These are phyloP conservation scores for Callinectes sapidus DNA, from an alignment of 2,888 invertebrate genomes.

Conservation along the genomic window DNA sequence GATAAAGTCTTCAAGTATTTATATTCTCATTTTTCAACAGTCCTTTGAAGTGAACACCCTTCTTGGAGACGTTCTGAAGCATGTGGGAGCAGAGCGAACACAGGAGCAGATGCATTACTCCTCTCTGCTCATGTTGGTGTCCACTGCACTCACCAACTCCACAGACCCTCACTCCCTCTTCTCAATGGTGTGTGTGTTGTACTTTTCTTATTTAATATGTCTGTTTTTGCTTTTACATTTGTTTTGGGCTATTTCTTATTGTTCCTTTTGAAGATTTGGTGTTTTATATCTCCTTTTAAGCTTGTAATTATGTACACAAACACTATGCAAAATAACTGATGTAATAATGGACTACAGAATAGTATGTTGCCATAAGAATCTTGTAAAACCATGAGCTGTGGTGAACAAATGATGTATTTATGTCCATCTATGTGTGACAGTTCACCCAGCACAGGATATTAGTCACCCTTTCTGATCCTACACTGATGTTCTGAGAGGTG, in stretches of 20 bases:
- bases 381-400: too few relatives aligned
- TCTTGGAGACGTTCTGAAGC: constrained; percentile 89
- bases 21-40: constrained; percentile 77
- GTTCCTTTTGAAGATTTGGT: too few relatives aligned
- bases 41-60: constrained; percentile 89
- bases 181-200: constrained; percentile 65
- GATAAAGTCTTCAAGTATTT: not conserved
- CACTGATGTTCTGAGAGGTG: not conserved
- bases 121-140: constrained; percentile 47
- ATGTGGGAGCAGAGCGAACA: constrained; percentile 85
- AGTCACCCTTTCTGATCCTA: not conserved
- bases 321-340: too few relatives aligned
- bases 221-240: too few relatives aligned
- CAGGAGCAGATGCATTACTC: constrained; percentile 82
- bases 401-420: too few relatives aligned
- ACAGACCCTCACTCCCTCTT: constrained; percentile 58
- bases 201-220: too few relatives aligned
- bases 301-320: too few relatives aligned
- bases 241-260: too few relatives aligned
- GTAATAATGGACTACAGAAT: too few relatives aligned
- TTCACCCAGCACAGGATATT: not conserved
- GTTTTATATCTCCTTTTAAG: too few relatives aligned
- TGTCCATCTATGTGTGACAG: too few relatives aligned
- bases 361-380: too few relatives aligned
- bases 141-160: constrained; percentile 60